A percentile compares a stretch with the other conserved stretches of the same genome.
Evolutionary conservation across 2,113 vertebrate genomes (phyloP).

Genomic region (Passer domesticus): DNA sequence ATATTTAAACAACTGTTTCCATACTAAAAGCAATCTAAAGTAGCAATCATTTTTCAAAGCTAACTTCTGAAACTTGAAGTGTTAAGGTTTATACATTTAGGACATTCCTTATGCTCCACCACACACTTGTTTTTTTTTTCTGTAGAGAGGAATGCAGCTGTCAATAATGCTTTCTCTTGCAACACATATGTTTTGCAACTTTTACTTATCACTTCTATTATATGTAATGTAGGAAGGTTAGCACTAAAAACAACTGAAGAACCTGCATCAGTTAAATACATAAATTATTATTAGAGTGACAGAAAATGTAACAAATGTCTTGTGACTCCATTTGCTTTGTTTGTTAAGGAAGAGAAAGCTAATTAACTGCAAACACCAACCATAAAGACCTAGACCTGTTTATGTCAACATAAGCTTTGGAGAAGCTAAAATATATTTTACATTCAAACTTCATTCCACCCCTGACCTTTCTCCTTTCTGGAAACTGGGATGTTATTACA

Average conservation of each 20-base stretch:
- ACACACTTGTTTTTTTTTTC: background rate
- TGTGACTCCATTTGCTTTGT: constrained; percentile 62
- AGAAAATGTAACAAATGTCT: constrained; percentile 53
- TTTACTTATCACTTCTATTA: constrained; percentile 46
- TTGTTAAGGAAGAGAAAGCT: constrained; percentile 68
- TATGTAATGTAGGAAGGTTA: constrained; percentile 46
- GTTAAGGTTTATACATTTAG: constrained; percentile 19
- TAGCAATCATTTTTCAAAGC: constrained; percentile 3
- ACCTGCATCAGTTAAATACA: constrained; percentile 67
- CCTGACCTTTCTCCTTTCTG: background rate
- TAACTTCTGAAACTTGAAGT: background rate
- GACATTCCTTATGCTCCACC: background rate
- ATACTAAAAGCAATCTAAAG: background rate
- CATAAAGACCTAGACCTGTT: constrained; percentile 57
- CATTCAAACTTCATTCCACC: background rate
- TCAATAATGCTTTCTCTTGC: constrained; percentile 48
- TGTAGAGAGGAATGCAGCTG: constrained; percentile 2
- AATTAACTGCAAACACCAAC: constrained; percentile 67
- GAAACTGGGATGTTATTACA: constrained; percentile 6
- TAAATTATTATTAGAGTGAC: constrained; percentile 63
- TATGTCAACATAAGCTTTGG: constrained; percentile 57
- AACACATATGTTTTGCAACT: constrained; percentile 35
- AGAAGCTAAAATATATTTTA: constrained; percentile 61
- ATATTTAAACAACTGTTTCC: background rate
- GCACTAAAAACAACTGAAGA: constrained; percentile 60